Conservation (phyloP, 2,797 vertebrate species). For the Pseudopleuronectes americanus region DNA sequence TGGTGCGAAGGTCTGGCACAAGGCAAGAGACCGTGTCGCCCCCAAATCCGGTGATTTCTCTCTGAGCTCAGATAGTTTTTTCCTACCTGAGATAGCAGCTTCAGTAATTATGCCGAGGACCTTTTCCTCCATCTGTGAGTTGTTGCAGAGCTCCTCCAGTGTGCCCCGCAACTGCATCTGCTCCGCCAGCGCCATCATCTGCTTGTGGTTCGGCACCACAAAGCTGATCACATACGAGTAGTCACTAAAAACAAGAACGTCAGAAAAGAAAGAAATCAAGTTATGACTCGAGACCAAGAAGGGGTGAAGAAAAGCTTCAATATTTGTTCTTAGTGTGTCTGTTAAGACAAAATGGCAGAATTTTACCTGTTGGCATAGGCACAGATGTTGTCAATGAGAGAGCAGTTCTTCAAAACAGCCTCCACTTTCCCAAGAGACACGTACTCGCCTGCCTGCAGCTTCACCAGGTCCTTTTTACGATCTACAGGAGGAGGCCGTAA, state of each 20-base stretch:
- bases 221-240: constrained; percentile 97
- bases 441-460: constrained; percentile 96
- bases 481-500: constrained; percentile 77
- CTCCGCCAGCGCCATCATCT: constrained; percentile 87
- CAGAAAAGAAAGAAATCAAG: background rate
- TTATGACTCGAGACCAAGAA: background rate
- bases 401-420: constrained; percentile 93
- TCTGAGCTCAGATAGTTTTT: background rate
- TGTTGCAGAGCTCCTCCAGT: constrained; percentile 94
- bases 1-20: background rate
- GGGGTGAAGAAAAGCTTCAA: background rate
- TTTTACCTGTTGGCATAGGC: constrained; percentile 95
- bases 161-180: constrained; percentile 87
- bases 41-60: background rate
- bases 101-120: constrained; percentile 91
- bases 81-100: constrained; percentile 89
- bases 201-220: constrained; percentile 97
- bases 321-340: background rate
- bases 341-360: background rate
- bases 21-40: too few species aligned
- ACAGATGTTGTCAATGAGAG: constrained; percentile 97
- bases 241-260: constrained; percentile 82
- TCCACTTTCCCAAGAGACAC: constrained; percentile 99
- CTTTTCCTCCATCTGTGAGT: constrained; percentile 90
- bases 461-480: constrained; percentile 98